Evolutionary conservation across 1,140 invertebrate species (phyloP).

Genomic region (Bombus huntii): DNA sequence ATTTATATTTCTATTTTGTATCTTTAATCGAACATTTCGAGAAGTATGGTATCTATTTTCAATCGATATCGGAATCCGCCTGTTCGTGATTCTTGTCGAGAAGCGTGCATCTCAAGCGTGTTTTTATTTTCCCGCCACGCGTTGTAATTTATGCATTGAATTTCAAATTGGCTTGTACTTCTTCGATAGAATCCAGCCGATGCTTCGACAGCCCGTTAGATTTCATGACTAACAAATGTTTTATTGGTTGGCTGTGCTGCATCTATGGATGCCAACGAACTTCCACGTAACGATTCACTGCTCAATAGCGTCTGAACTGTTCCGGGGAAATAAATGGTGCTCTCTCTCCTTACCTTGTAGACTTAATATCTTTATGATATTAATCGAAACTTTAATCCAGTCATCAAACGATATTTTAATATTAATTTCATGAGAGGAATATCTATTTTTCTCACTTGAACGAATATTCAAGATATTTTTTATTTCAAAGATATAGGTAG

Average conservation of each 20-base stretch:
- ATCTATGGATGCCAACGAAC: constrained; percentile 25
- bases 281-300: constrained; percentile 41
- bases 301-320: not conserved
- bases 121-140: constrained; percentile 47
- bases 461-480: not conserved
- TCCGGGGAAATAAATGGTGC: constrained; percentile 47
- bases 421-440: not conserved
- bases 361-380: not conserved
- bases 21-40: not conserved
- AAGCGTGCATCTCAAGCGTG: not conserved
- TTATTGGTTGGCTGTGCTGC: constrained; percentile 37
- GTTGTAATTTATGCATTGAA: constrained; percentile 65
- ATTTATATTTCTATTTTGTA: not conserved
- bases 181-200: constrained; percentile 32
- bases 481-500: no score
- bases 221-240: constrained; percentile 55
- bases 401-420: not conserved
- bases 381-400: constrained; percentile 9
- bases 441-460: not conserved
- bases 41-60: not conserved
- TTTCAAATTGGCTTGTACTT: constrained; percentile 43
- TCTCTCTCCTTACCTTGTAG: not conserved
- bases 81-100: constrained; percentile 35
- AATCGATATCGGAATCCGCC: not conserved
- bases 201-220: constrained; percentile 53